These are phyloP conservation scores for Stomatorhinus walkeri DNA, from an alignment of 2,797 vertebrate species.

Conservation along the genomic window DNA sequence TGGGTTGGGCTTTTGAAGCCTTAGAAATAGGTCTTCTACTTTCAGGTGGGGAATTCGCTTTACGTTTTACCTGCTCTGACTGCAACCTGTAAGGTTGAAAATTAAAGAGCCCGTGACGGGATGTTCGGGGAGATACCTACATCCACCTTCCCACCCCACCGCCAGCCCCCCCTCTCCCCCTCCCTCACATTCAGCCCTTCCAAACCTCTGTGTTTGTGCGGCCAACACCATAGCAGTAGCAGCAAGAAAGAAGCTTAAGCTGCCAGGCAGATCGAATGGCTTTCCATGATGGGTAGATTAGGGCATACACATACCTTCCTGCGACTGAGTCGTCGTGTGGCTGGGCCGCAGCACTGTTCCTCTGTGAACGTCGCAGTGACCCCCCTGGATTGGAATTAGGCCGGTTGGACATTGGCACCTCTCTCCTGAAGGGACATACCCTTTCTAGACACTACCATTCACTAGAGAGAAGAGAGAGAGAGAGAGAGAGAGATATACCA, in stretches of 20 bases:
- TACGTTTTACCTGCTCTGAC: conserved; percentile 98
- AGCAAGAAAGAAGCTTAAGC: background rate
- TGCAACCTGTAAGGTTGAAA: conserved; percentile 96
- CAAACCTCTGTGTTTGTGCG: background rate
- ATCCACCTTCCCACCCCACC: background rate
- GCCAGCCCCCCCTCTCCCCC: background rate
- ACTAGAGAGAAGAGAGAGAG: conserved; percentile 56
- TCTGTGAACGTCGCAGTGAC: conserved; percentile 99
- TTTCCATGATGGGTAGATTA: background rate
- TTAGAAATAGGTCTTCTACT: conserved; percentile 98
- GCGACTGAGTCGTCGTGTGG: conserved; percentile 91
- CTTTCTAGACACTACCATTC: conserved; percentile 99
- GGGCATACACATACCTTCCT: conserved; percentile 72
- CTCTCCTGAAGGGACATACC: conserved; percentile 99
- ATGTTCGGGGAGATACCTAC: conserved; percentile 32
- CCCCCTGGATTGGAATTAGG: conserved; percentile 99
- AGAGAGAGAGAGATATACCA: background rate
- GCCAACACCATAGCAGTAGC: background rate
- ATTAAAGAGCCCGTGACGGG: conserved; percentile 62
- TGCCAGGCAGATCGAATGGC: background rate
- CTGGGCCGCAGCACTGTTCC: conserved; percentile 99
- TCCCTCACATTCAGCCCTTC: background rate
- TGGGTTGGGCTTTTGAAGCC: conserved; percentile 97
- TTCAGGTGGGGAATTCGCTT: conserved; percentile 98
- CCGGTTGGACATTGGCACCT: conserved; percentile 99